These are phyloP conservation scores for Oryzias dopingdopingensis DNA, from an alignment of 2,797 vertebrate genomes.

Conservation along the genomic window DNA sequence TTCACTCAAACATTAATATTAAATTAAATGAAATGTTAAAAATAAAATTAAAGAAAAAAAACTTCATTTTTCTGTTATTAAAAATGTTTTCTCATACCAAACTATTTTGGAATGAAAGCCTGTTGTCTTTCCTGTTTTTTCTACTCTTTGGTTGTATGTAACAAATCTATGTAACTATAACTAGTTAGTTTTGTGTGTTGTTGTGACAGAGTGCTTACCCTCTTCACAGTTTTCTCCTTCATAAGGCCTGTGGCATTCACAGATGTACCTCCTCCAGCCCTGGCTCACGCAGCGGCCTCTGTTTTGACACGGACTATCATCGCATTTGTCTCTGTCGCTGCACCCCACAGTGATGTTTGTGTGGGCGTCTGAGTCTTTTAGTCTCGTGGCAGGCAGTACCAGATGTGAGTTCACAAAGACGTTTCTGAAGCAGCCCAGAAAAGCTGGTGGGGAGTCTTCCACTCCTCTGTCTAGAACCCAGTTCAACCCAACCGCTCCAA, in stretches of 20 bases:
- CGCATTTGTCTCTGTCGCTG: conserved; percentile 81
- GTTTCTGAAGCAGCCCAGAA: conserved; percentile 91
- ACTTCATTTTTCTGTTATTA: too few species aligned
- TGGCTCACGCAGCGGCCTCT: conserved; percentile 84
- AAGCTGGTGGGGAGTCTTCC: conserved; percentile 61
- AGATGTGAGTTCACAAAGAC: conserved; percentile 77
- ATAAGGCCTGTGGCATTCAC: conserved; percentile 87
- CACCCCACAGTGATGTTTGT: conserved; percentile 83
- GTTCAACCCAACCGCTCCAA: conserved; percentile 72
- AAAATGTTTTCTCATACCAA: too few species aligned
- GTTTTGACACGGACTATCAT: conserved; percentile 83
- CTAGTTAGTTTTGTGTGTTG: background rate
- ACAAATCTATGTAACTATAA: background rate
- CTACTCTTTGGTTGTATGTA: background rate
- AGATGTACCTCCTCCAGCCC: conserved; percentile 83
- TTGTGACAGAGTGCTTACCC: conserved; percentile 71
- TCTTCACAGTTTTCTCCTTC: conserved; percentile 76
- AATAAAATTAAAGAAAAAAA: too few species aligned
- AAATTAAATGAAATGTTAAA: too few species aligned
- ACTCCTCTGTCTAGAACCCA: conserved; percentile 18
- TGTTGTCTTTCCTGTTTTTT: background rate
- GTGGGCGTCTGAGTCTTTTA: conserved; percentile 50
- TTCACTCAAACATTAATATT: too few species aligned
- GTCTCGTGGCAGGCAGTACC: conserved; percentile 68
- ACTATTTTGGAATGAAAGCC: too few species aligned